Base-by-base conservation (phyloP, 2,797 vertebrate species). In the Distichodus sexfasciatus region DNA sequence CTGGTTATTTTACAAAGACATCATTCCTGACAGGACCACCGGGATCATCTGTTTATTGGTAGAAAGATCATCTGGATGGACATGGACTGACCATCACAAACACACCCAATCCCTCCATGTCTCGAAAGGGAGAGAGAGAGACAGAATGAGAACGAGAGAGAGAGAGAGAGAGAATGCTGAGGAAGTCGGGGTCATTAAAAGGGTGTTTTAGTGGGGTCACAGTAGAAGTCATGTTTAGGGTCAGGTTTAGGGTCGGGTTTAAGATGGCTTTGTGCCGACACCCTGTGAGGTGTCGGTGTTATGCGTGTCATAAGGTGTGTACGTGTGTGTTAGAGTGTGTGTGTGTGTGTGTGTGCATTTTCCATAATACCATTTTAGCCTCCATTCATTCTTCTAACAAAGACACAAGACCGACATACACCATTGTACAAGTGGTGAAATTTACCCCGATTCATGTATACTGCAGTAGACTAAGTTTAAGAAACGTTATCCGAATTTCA, bases 41-140 rank as follows among this genome's bases (percentile, higher is more conserved):
- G 31, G 28, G 24, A 44, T 53, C n/a, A 70, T 54, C 7, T 70
- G 67, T 69, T 69, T 69, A 44, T 61, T 61, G 57, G 15, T 53
- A 58, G 10, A 69, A 23, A 26, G 28, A 44, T 2, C 15, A 15
- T 43, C 53, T 33, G 28, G 35, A 51, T 60, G 57, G 46, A 51
- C 66, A 53, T 14, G 10, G 33, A 35, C 24, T 29, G 54, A 48
- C 23, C 33, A 28, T 46, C 66, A 21, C n/a, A 33, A 11, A 55
- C 51, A 55, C 51, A 54, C 29, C 33, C 29, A 21, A 12, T n/a
- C 40, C 14, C 40, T 2, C 6, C 12, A 1, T n/a, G 12, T n/a
- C 14, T 3, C n/a, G 31, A 21, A 4, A 6, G 15, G 23, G 10
- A 57, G 17, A 35, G 8, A 41, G 41, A 43, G n/a, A 12, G 28